phyloP scores from a whole-genome alignment of 1,140 invertebrate species.

The Ptiloglossa arizonensis region DNA sequence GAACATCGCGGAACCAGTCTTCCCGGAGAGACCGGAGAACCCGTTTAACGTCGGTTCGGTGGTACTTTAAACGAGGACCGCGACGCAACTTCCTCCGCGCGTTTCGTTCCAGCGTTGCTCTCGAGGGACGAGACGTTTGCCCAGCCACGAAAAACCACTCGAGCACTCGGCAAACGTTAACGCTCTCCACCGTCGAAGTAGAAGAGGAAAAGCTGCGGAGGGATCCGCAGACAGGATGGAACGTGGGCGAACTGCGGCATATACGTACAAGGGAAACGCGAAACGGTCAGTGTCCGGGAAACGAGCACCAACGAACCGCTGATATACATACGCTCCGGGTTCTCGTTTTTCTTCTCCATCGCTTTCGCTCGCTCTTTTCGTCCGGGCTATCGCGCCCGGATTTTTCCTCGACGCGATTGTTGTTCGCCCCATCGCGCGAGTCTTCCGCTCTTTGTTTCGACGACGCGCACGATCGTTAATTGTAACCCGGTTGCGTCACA shows the following conservation, averaged over 20 bases:
- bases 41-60: too few relatives aligned
- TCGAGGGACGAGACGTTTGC: background rate
- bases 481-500: constrained; percentile 23
- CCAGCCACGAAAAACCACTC: constrained; percentile 39
- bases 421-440: constrained; percentile 34
- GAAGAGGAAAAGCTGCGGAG: constrained; percentile 24
- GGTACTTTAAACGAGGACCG: background rate
- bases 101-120: constrained; percentile 13
- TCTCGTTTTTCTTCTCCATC: constrained; percentile 15
- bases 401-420: constrained; percentile 47
- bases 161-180: constrained; percentile 42
- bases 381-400: constrained; percentile 27
- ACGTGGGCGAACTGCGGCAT: constrained; percentile 66
- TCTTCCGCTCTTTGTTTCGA: constrained; percentile 23
- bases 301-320: constrained; percentile 25
- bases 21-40: too few relatives aligned
- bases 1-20: too few relatives aligned
- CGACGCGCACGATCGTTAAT: constrained; percentile 13
- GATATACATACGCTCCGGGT: background rate
- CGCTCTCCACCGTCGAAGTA: background rate
- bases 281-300: constrained; percentile 69
- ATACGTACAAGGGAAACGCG: constrained; percentile 22
- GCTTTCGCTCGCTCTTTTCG: constrained; percentile 12
- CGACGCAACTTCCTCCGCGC: constrained; percentile 9
- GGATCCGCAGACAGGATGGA: constrained; percentile 68